These are phyloP conservation scores for Uria aalge DNA, from an alignment of 2,113 vertebrate genomes.

Conservation along the genomic window DNA sequence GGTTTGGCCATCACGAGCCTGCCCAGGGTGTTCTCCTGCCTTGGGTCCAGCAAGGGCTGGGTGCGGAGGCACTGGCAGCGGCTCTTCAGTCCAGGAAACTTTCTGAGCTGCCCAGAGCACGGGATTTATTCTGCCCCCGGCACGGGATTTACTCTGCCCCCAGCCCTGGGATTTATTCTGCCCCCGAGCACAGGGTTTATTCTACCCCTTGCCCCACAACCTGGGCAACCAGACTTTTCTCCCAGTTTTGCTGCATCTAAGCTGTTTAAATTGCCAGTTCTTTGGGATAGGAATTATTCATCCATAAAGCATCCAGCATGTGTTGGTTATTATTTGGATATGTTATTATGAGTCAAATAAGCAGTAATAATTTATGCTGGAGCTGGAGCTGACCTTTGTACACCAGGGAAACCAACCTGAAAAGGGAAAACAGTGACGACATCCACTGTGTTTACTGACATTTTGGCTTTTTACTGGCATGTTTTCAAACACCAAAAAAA, in stretches of 20 bases:
- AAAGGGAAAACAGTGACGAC: conserved; percentile 50
- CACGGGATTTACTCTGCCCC: neutral
- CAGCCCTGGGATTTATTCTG: neutral
- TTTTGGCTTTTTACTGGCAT: conserved; percentile 48
- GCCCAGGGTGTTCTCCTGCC: neutral
- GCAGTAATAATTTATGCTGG: conserved; percentile 58
- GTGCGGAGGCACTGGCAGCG: neutral
- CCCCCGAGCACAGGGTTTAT: neutral
- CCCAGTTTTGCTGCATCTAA: neutral
- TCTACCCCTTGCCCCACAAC: neutral
- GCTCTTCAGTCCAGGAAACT: neutral
- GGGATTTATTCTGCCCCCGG: neutral
- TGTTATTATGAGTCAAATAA: conserved; percentile 57
- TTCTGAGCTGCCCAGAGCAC: neutral
- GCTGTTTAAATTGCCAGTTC: conserved; percentile 8
- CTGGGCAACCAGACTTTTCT: neutral
- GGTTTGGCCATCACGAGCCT: neutral
- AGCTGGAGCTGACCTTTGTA: conserved; percentile 57
- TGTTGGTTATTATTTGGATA: conserved; percentile 56
- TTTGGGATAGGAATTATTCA: conserved; percentile 15
- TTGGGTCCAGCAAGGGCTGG: neutral
- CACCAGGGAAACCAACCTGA: conserved; percentile 64
- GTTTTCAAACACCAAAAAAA: conserved; percentile 14
- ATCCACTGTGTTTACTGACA: conserved; percentile 54
- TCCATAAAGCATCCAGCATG: conserved; percentile 51